A percentile compares a stretch with the other conserved stretches of the same genome.
These are phyloP conservation scores for Sturmia bella DNA, from an alignment of 2,888 invertebrate genomes.

Conservation along the genomic window DNA sequence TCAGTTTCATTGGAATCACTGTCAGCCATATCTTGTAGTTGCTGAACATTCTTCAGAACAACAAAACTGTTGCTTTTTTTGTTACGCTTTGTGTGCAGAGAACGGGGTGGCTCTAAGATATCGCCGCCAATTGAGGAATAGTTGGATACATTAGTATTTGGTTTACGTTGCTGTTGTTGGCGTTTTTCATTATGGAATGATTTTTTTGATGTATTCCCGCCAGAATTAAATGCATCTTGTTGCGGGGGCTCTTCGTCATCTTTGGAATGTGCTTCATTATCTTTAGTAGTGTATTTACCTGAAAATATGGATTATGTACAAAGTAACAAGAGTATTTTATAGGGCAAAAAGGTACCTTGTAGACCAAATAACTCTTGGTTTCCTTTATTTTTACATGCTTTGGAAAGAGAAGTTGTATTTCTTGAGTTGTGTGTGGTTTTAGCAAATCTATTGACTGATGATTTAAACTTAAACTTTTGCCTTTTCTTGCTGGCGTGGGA, in stretches of 20 bases:
- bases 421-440: slow-evolving; percentile 56
- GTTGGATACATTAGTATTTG: slow-evolving; percentile 63
- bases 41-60: slow-evolving; percentile 75
- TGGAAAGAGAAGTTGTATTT: slow-evolving; percentile 69
- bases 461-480: slow-evolving; percentile 39
- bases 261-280: slow-evolving; percentile 58
- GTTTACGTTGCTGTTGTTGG: slow-evolving; percentile 63
- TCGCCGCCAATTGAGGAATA: slow-evolving; percentile 40
- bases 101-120: slow-evolving; percentile 51
- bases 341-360: slow-evolving; percentile 70
- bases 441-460: slow-evolving; percentile 29
- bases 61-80: slow-evolving; percentile 72
- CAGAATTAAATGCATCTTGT: slow-evolving; percentile 56
- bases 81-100: slow-evolving; percentile 60
- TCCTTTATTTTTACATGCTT: slow-evolving; percentile 72
- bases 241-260: slow-evolving; percentile 39
- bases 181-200: slow-evolving; percentile 77
- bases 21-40: slow-evolving; percentile 72
- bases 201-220: slow-evolving; percentile 61
- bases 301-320: slow-evolving; percentile 18
- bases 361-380: slow-evolving; percentile 76
- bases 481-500: slow-evolving; percentile 25
- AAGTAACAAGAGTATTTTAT: background rate
- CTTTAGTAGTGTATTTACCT: slow-evolving; percentile 68
- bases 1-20: slow-evolving; percentile 78